Percentiles rank a stretch among this genome's conserved stretches.
phyloP scores from a whole-genome alignment of 2,797 vertebrate genomes.

The Hyperoplus immaculatus region DNA sequence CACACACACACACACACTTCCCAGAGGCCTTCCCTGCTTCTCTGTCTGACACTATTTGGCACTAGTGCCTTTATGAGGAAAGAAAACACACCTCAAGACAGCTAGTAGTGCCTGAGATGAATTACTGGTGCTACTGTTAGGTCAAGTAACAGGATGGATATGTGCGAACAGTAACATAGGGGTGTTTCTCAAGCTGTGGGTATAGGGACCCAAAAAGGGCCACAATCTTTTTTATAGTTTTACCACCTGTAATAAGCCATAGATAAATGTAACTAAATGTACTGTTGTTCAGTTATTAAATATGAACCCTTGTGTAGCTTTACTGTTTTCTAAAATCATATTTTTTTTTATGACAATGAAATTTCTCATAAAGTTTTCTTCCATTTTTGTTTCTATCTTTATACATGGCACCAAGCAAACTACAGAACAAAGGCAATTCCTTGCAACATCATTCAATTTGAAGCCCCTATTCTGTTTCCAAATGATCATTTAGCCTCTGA shows the following conservation, averaged over 20 bases:
- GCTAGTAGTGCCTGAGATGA: constrained; percentile 56
- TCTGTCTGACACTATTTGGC: constrained; percentile 69
- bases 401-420: constrained; percentile 33
- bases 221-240: constrained; percentile 29
- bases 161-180: constrained; percentile 36
- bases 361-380: background rate
- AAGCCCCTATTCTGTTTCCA: constrained; percentile 58
- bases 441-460: constrained; percentile 67
- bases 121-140: constrained; percentile 65
- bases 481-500: constrained; percentile 66
- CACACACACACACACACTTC: constrained; percentile 31
- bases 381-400: constrained; percentile 31
- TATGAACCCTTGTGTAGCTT: background rate
- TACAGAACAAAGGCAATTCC: constrained; percentile 51
- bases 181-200: constrained; percentile 44
- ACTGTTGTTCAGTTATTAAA: constrained; percentile 10
- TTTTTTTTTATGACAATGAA: background rate
- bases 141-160: constrained; percentile 57
- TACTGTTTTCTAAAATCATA: no score
- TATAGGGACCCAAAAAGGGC: constrained; percentile 16
- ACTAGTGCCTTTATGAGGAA: constrained; percentile 72
- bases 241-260: constrained; percentile 27
- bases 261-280: constrained; percentile 17
- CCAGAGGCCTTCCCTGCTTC: constrained; percentile 61
- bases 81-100: constrained; percentile 69